Percentiles rank a stretch among this genome's conserved stretches.
These are phyloP conservation scores for Echinarachnius parma DNA, from an alignment of 53 echinoderm and acorn worm genomes.

Conservation along the genomic window DNA sequence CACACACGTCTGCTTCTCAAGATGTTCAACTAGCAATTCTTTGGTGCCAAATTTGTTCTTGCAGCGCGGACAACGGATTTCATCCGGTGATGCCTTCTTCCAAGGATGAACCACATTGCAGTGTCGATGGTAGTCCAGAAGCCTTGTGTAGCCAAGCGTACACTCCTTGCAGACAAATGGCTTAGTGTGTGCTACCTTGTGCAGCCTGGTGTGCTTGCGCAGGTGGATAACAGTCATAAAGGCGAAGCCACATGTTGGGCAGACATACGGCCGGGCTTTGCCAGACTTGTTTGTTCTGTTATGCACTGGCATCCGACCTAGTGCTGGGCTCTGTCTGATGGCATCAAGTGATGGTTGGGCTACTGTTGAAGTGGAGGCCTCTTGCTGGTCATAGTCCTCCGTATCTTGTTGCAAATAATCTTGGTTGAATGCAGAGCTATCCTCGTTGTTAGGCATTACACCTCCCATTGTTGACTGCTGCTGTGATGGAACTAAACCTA, in stretches of 20 bases:
- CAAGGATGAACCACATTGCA: slow-evolving; percentile 39
- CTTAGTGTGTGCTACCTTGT: slow-evolving; percentile 30
- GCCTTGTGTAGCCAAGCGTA: slow-evolving; percentile 26
- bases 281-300: slow-evolving; percentile 30
- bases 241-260: slow-evolving; percentile 38
- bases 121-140: slow-evolving; percentile 38
- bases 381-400: too few relatives aligned
- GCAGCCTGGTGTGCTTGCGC: slow-evolving; percentile 33
- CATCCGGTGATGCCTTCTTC: slow-evolving; percentile 22
- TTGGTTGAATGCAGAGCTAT: too few relatives aligned
- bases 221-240: slow-evolving; percentile 42
- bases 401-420: too few relatives aligned
- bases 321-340: not conserved
- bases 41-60: slow-evolving; percentile 29
- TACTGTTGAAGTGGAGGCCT: not conserved
- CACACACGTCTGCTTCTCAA: slow-evolving; percentile 32
- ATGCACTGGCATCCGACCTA: slow-evolving; percentile 18
- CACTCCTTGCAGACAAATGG: slow-evolving; percentile 38
- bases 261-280: slow-evolving; percentile 28
- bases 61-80: slow-evolving; percentile 28
- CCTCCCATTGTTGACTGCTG: too few relatives aligned
- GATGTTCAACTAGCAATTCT: slow-evolving; percentile 18
- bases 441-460: too few relatives aligned
- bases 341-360: not conserved
- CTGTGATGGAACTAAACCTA: slow-evolving; percentile 18